Percentiles rank a stretch among this genome's conserved stretches.
Evolutionary conservation across 2,113 vertebrate species (phyloP).

Genomic region (Zosterops pallidus): DNA sequence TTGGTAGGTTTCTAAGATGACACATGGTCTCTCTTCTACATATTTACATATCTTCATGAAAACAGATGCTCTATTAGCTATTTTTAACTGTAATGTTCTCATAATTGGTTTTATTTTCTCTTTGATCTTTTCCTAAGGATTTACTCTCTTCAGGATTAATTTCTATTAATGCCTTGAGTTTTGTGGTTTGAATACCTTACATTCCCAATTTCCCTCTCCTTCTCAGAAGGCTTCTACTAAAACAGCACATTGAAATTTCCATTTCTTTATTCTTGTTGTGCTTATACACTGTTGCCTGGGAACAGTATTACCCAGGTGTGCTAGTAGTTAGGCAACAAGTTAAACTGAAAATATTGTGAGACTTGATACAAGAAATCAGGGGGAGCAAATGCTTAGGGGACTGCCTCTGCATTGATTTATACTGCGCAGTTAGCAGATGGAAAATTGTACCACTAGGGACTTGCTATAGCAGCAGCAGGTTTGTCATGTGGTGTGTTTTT

Average conservation of each 20-base stretch:
- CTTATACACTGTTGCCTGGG: conserved; percentile 52
- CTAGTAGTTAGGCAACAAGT: conserved; percentile 67
- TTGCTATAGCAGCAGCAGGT: not conserved
- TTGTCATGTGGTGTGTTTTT: not conserved
- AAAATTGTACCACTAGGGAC: conserved; percentile 18
- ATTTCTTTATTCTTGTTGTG: conserved; percentile 65
- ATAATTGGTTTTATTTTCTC: conserved; percentile 43
- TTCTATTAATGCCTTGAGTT: conserved; percentile 16
- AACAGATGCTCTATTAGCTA: not conserved
- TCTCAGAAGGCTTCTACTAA: conserved; percentile 33
- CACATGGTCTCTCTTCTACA: not conserved
- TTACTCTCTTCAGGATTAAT: conserved; percentile 5
- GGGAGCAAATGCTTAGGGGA: not conserved
- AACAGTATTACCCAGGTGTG: conserved; percentile 63
- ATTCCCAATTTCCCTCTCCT: conserved; percentile 28
- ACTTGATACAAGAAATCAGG: conserved; percentile 31
- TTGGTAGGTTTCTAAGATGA: not conserved
- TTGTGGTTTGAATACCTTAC: conserved; percentile 47
- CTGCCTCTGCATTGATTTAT: conserved; percentile 24
- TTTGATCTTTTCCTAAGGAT: conserved; percentile 36
- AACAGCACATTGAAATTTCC: conserved; percentile 36
- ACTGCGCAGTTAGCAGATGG: not conserved
- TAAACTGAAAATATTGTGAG: conserved; percentile 55
- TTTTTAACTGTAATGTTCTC: conserved; percentile 14
- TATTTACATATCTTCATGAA: not conserved